Base-by-base conservation (phyloP, 2,888 invertebrate species). In the Cetonia aurata region DNA sequence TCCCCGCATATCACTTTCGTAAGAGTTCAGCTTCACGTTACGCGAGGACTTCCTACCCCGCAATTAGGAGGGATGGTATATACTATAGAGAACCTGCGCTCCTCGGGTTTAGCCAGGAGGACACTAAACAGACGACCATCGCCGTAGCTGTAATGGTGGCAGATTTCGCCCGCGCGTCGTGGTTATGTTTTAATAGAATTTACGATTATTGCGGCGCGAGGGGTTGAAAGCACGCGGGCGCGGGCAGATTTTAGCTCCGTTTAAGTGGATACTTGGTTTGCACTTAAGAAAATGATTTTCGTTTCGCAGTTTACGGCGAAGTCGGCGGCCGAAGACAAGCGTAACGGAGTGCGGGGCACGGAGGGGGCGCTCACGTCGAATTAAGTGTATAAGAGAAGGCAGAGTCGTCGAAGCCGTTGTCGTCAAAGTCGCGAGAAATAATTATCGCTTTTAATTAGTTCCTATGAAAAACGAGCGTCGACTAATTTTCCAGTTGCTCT, bases 101-200 rank as follows among this genome's bases (percentile, higher is more conserved):
- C 37, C 37, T 4, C 37, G 37, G 37, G 37, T 37, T 37, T 8
- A 37, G 37, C 37, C 37, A 3, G 37, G 8, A 37, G 77, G 81
- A 83, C 79, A 83, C 83, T 84, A 85, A 84, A 81, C 84, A 84
- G 84, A 84, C 80, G 83, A 82, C 79, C 82, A 82, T 82, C 79
- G 77, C 78, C 42, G 57, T 57, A 41, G 57, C 42, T 41, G 81
- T 84, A 84, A 84, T 85, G 84, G 84, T 83, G 83, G 85, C 85
- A 85, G 85, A 85, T 85, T 85, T 85, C 84, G 62, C 62, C 41
- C 60, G 60, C 62, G 82, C 84, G 84, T 84, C 82, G 85, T 84
- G 85, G 84, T 85, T 85, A 85, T 85, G 85, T 85, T 85, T 85
- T 85, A 85, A 85, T 85, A 85, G 85, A 85, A 85, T 85, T 85